A percentile compares a stretch with the other conserved stretches of the same genome.
These are phyloP conservation scores for Hucho hucho DNA, from an alignment of 2,113 vertebrate genomes.

Conservation along the genomic window DNA sequence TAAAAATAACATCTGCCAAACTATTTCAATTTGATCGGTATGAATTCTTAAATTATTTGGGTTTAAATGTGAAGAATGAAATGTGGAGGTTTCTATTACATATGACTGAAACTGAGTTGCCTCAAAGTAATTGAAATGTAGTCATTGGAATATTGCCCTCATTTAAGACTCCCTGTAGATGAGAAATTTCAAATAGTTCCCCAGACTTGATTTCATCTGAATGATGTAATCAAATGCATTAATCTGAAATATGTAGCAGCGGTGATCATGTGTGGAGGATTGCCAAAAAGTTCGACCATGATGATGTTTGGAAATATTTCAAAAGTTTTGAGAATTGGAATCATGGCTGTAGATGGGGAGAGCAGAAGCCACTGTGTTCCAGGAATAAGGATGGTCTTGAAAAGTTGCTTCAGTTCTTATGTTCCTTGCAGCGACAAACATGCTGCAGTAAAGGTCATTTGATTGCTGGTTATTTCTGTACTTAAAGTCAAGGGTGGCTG, in stretches of 20 bases:
- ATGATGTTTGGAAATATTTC: not conserved
- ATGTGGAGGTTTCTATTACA: slow-evolving; percentile 45
- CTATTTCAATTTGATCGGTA: slow-evolving; percentile 28
- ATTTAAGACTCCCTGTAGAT: not conserved
- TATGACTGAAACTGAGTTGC: slow-evolving; percentile 31
- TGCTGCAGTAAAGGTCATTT: slow-evolving; percentile 7
- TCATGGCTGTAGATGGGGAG: not conserved
- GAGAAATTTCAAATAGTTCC: not conserved
- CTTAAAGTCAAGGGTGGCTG: not conserved
- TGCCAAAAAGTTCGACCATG: not conserved
- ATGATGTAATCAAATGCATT: not conserved
- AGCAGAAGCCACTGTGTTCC: not conserved
- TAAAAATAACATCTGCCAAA: slow-evolving; percentile 62
- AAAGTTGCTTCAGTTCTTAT: slow-evolving; percentile 31
- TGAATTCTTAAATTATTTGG: slow-evolving; percentile 24
- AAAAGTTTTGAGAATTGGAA: not conserved
- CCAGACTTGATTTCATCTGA: not conserved
- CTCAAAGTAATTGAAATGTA: slow-evolving; percentile 19
- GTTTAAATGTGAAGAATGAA: slow-evolving; percentile 28
- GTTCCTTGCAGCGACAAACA: slow-evolving; percentile 17
- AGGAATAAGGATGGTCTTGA: not conserved
- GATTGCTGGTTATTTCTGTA: not conserved
- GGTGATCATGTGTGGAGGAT: not conserved
- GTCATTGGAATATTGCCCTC: slow-evolving; percentile 17
- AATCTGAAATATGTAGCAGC: not conserved